Evolutionary conservation across 2,888 invertebrate genomes (phyloP).

Genomic region (Onthophagus sagittarius): DNA sequence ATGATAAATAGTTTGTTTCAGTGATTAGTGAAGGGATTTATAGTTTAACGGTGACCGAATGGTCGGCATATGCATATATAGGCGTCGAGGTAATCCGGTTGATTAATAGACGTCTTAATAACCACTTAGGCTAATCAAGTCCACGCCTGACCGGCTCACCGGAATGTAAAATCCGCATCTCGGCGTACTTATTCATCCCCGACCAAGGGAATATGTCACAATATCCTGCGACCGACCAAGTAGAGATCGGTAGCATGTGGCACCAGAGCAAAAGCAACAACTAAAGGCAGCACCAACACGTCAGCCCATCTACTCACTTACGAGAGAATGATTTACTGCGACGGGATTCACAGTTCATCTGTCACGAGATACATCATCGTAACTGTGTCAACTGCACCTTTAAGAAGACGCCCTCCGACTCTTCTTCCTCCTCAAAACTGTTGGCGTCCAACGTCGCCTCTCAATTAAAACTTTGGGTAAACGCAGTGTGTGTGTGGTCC

Average conservation of each 20-base stretch:
- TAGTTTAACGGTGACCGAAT: not conserved
- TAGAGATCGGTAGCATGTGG: not conserved
- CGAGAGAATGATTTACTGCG: slow-evolving; percentile 47
- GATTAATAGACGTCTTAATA: not conserved
- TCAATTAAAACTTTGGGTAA: slow-evolving; percentile 3
- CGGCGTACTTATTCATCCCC: not conserved
- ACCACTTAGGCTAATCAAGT: not conserved
- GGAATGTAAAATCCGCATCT: not conserved
- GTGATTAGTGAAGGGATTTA: not conserved
- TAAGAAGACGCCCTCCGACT: not conserved
- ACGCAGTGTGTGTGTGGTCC: slow-evolving; percentile 21
- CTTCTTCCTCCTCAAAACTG: slow-evolving; percentile 1
- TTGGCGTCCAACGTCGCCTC: not conserved
- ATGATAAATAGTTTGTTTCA: not conserved
- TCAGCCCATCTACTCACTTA: slow-evolving; percentile 23
- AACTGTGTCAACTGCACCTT: slow-evolving; percentile 20
- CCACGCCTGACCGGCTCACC: not conserved
- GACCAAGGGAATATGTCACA: not conserved
- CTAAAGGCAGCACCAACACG: not conserved
- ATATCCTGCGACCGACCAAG: not conserved
- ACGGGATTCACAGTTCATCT: slow-evolving; percentile 49
- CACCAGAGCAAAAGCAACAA: not conserved
- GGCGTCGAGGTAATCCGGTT: not conserved
- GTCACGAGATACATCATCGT: slow-evolving; percentile 34
- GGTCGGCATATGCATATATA: not conserved